Evolutionary conservation across 2,888 invertebrate species (phyloP), one percentile per base, ranked within the genome.

Genomic region (Euspilapteryx auroguttella): DNA sequence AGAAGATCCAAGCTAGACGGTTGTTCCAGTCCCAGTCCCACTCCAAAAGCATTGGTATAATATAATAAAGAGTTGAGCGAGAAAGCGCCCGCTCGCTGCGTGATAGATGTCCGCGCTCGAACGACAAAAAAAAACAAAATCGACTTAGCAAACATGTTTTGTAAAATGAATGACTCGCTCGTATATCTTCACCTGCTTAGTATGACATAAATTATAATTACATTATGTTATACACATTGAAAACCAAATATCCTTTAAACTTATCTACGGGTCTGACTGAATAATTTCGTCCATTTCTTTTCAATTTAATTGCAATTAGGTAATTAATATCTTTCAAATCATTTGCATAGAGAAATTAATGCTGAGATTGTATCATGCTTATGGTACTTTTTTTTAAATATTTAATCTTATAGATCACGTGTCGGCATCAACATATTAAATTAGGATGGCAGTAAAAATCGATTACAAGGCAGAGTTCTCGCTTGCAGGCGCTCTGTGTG

Each of bases 141-240:
- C 66, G 69, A 64, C 69, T 69, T 66, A 71, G 69, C 68, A 64
- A 66, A 65, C 71, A 73, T 71, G 71, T 69, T 66, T 68, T 59
- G 71, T 73, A 73, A 69, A 73, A 71, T 59, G 66, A 71, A 73
- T 66, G 68, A 69, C 68, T 59, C 59, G 55, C 55, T 56, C 69
- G 59, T 73, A 71, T 71, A 73, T 73, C 71, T 71, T 71, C 73
- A 75, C 73, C 73, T 73, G 73, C 71, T 68, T 71, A 66, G 73
- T 69, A 65, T 61, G 64, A 73, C 69, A 73, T 75, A 73, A 73
- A 71, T 73, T 69, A 71, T 71, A 73, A 66, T 69, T 71, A 71
- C 66, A 71, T 69, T 64, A 71, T 71, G 66, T 71, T 68, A 66
- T 68, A 71, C 69, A 65, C 57, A 58, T 53, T 63, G 64, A 68